A percentile compares a stretch with the other conserved stretches of the same genome.
These are phyloP conservation scores for Antigone vipio DNA, from an alignment of 2,113 vertebrate species.

Conservation along the genomic window DNA sequence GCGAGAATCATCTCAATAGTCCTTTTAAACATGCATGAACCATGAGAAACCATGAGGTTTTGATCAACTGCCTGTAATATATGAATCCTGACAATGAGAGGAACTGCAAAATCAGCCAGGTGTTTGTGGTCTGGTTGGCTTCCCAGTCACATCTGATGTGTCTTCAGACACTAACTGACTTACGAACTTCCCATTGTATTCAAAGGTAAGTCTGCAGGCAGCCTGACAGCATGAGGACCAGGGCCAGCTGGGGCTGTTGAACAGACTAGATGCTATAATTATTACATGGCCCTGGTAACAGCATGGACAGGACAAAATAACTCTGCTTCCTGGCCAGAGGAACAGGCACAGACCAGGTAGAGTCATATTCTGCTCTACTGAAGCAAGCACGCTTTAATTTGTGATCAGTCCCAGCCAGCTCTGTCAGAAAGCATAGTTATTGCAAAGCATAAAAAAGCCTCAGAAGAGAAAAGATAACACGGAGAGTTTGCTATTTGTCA, in stretches of 20 bases:
- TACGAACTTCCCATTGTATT: not conserved
- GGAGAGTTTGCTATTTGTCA: not conserved
- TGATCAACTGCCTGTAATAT: not conserved
- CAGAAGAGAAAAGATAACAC: not conserved
- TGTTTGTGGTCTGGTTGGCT: not conserved
- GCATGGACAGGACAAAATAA: not conserved
- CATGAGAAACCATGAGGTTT: not conserved
- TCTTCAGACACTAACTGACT: not conserved
- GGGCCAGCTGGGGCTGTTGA: not conserved
- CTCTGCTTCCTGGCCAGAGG: not conserved
- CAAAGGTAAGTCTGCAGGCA: not conserved
- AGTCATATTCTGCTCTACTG: not conserved
- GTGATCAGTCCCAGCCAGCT: not conserved
- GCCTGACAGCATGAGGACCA: not conserved
- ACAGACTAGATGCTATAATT: not conserved
- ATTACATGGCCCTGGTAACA: not conserved
- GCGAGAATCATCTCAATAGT: not conserved
- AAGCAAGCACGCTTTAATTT: not conserved
- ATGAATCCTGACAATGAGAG: not conserved
- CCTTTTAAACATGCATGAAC: not conserved
- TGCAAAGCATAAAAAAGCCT: not conserved
- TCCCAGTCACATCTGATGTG: not conserved
- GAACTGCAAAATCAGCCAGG: not conserved
- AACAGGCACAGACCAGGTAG: not conserved
- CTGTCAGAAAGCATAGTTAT: not conserved